A percentile compares a stretch with the other conserved stretches of the same genome.
phyloP scores from a whole-genome alignment of 2,888 invertebrate genomes.

The Amphipoea oculea region DNA sequence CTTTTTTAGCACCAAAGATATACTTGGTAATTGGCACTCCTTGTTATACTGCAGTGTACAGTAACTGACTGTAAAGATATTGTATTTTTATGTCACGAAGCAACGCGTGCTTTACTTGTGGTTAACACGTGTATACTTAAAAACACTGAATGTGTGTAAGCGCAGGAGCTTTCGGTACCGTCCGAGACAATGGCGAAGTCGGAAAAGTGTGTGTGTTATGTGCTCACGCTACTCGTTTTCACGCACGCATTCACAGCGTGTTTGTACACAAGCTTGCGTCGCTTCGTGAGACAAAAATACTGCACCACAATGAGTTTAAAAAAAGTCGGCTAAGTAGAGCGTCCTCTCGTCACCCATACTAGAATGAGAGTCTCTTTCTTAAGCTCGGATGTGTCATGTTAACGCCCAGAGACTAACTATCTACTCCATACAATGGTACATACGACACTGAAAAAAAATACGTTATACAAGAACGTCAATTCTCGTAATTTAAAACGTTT shows the following conservation, averaged over 20 bases:
- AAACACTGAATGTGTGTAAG: background rate
- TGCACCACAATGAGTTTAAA: background rate
- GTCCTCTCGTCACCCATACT: background rate
- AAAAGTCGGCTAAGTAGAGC: background rate
- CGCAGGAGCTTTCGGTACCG: background rate
- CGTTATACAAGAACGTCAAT: background rate
- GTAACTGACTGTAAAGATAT: background rate
- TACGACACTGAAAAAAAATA: background rate
- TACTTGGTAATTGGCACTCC: slow-evolving; percentile 47
- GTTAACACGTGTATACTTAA: background rate
- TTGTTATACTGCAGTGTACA: slow-evolving; percentile 17
- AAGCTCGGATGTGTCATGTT: slow-evolving; percentile 12
- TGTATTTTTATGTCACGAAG: background rate
- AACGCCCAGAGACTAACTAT: background rate
- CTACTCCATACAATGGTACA: slow-evolving; percentile 9
- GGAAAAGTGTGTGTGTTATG: background rate
- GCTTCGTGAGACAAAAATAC: background rate
- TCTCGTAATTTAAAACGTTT: too few species aligned
- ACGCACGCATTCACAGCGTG: background rate
- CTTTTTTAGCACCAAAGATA: slow-evolving; percentile 33
- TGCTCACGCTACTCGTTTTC: background rate
- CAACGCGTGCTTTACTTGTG: background rate
- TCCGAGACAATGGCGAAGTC: background rate
- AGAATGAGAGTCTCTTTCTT: background rate
- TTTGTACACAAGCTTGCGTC: background rate